Evolutionary conservation across 2,888 invertebrate species (phyloP), one percentile per base, ranked within the genome.

Genomic region (Lordiphosa fenestrarum): DNA sequence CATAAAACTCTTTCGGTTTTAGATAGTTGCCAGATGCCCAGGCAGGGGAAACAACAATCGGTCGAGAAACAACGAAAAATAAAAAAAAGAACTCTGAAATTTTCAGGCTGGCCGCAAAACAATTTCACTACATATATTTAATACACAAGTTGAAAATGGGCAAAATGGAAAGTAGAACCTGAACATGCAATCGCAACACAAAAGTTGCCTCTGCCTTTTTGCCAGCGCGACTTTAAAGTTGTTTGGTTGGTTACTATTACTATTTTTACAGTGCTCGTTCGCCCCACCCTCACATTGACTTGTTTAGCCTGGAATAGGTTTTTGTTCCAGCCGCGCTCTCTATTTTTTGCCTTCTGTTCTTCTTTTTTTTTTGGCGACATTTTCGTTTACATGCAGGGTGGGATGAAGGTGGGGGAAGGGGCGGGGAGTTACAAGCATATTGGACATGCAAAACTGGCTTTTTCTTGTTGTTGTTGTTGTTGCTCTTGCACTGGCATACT

Each of bases 51-150:
- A 42, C n/a, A 23, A 12, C 37, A 25, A 53, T 55, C 54, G 19
- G 19, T 19, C 19, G 19, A 19, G 15, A 15, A 15, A 15, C 15
- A 15, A 15, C 2, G 2, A 15, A 15, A 15, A 15, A 15, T 15
- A 19, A 19, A 19, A 4, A 33, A 53, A 62, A 40, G 52, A 13
- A 48, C 55, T 55, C 38, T 36, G 52, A 49, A 70, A 75, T 71
- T 73, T 66, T 39, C 58, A 53, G 47, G 30, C 52, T 35, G 55
- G 73, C 81, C 73, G 53, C 62, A 73, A 73, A 80, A 76, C 77
- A 80, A 75, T 73, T 72, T 65, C 49, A 62, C 55, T 25, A 72
- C 73, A 73, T 76, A 76, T 66, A 81, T 76, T 74, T 73, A 81
- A 76, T 74, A 76, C 66, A 81, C 59, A 81, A 66, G 53, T 56